Evolutionary conservation across 2,888 invertebrate species (phyloP), one percentile per base, ranked within the genome.

Genomic region (Cephus rjabovi): DNA sequence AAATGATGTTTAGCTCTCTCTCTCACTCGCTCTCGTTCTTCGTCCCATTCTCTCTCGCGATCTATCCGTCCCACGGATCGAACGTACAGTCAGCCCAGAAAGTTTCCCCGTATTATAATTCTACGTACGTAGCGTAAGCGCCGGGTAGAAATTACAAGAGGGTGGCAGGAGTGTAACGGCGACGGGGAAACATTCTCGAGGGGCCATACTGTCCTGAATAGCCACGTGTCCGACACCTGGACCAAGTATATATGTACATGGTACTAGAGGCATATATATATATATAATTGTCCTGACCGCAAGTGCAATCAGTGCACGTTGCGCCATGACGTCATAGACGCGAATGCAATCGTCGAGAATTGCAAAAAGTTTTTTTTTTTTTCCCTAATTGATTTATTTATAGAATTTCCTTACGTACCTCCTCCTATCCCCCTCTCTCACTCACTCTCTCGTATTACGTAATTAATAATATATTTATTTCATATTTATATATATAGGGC

Each of bases 331-430:
- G 56, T 9, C 56, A 23, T 56, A 56, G 56, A 56, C 56, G 56
- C 56, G 56, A 56, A 56, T 56, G 56, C 78, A 77, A 71, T 23
- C 30, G 4, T 74, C 79, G 81, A 78, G 79, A 83, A 81, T 80
- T 56, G 82, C 79, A 79, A 79, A 79, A 79, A 76, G 80, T 74
- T 35, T 74, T 68, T 78, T 80, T 78, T 80, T 80, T 78, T 80
- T 80, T 78, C 79, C 80, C 73, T 80, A 81, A 81, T 80, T 77
- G 74, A 78, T 81, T 83, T 79, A 76, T 75, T 79, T 78, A 81
- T 81, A 78, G 79, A 81, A 79, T 79, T 77, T 40, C 23, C 71
- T 33, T 31, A 71, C 12, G 33, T 15, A 15, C 71, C 31, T 33
- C n/a, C 37, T 33, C 12, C 74, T 12, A 11, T 4, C 11, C 4